These are phyloP conservation scores for Dasypus novemcinctus DNA, from an alignment of 2,113 vertebrate species.

Conservation along the genomic window DNA sequence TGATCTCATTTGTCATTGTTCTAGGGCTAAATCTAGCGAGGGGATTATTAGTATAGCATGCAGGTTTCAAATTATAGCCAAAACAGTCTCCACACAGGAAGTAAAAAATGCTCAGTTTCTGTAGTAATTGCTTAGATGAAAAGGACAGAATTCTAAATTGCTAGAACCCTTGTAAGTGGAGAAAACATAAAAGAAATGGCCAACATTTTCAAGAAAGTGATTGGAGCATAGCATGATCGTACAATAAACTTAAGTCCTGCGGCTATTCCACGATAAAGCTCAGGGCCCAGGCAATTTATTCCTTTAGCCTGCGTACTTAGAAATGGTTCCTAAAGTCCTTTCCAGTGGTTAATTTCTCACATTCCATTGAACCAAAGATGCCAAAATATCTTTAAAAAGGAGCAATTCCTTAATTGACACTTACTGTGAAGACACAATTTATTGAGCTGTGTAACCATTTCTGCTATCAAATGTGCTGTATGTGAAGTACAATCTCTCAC, in stretches of 20 bases:
- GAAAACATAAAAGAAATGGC: constrained; percentile 71
- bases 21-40: constrained; percentile 69
- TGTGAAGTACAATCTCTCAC: constrained; percentile 48
- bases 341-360: constrained; percentile 72
- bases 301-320: constrained; percentile 60
- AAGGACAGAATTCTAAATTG: constrained; percentile 65
- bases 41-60: constrained; percentile 62
- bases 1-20: constrained; percentile 78
- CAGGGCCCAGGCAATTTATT: constrained; percentile 19
- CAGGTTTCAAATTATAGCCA: constrained; percentile 69
- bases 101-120: constrained; percentile 68
- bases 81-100: constrained; percentile 63
- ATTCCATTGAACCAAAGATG: constrained; percentile 70
- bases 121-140: constrained; percentile 71
- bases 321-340: constrained; percentile 54
- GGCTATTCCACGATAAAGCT: constrained; percentile 53
- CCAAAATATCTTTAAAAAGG: constrained; percentile 62
- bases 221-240: constrained; percentile 35
- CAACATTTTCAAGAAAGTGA: constrained; percentile 65
- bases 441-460: constrained; percentile 67
- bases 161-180: constrained; percentile 70
- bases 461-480: constrained; percentile 57
- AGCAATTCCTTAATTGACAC: constrained; percentile 67
- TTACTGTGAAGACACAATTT: constrained; percentile 71
- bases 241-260: constrained; percentile 66